phyloP scores from a whole-genome alignment of 2,113 vertebrate species.

The Rhinogobius similis region DNA sequence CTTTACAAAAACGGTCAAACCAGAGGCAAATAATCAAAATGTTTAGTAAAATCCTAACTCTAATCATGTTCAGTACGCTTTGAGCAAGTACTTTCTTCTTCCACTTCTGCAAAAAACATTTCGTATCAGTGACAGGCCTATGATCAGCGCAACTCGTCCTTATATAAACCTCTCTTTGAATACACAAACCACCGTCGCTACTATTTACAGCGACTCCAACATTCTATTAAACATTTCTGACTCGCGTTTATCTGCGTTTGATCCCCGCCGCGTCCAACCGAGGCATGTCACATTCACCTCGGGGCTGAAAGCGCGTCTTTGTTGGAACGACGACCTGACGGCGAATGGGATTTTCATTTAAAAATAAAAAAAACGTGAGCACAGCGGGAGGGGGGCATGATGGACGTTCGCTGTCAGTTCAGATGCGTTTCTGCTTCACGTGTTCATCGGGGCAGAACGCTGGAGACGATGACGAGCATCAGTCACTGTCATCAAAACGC shows the following conservation, averaged over 20 bases:
- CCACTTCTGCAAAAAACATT: too few species aligned
- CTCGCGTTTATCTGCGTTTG: slow-evolving; percentile 9
- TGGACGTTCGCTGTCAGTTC: slow-evolving; percentile 42
- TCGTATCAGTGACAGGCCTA: too few species aligned
- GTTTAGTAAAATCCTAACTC: too few species aligned
- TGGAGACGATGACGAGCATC: slow-evolving; percentile 45
- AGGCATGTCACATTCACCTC: slow-evolving; percentile 12
- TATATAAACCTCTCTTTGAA: too few species aligned
- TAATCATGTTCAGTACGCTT: too few species aligned
- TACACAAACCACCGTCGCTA: background rate
- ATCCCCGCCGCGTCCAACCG: slow-evolving; percentile 5
- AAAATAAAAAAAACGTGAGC: slow-evolving; percentile 34
- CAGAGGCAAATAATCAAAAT: too few species aligned
- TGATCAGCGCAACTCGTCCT: too few species aligned
- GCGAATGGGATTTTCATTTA: slow-evolving; percentile 38
- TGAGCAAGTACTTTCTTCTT: too few species aligned
- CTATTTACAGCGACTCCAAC: background rate
- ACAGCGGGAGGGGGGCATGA: slow-evolving; percentile 23
- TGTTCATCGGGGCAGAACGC: slow-evolving; percentile 41
- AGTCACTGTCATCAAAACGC: slow-evolving; percentile 38
- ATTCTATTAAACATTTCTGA: slow-evolving; percentile 5
- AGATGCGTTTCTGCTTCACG: slow-evolving; percentile 41
- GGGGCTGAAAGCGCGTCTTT: slow-evolving; percentile 25
- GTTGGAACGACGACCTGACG: slow-evolving; percentile 21
- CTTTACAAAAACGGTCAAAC: too few species aligned